phyloP scores from a whole-genome alignment of 2,888 invertebrate genomes.

The Ectemnius continuus region DNA sequence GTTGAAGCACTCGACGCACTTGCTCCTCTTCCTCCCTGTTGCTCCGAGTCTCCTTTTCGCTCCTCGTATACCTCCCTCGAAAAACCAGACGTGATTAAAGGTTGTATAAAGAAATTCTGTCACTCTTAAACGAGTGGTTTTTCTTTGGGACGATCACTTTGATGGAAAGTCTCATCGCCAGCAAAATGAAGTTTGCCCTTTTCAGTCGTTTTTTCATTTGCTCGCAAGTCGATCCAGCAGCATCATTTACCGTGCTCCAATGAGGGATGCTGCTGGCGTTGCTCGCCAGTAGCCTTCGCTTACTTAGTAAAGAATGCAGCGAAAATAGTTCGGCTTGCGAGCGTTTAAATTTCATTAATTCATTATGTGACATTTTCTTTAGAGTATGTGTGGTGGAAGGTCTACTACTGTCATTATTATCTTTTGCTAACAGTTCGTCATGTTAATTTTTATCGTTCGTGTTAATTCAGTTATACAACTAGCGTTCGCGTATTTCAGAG shows the following conservation, averaged over 20 bases:
- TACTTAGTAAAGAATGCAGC: background rate
- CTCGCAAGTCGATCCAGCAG: conserved; percentile 1
- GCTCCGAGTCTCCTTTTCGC: too few relatives aligned
- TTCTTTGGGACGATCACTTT: background rate
- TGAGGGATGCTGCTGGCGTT: background rate
- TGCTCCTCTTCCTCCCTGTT: too few relatives aligned
- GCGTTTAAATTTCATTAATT: conserved; percentile 38
- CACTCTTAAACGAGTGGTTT: background rate
- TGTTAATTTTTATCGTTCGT: conserved; percentile 38
- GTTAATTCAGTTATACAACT: conserved; percentile 44
- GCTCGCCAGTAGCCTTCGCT: background rate
- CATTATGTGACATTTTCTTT: conserved; percentile 30
- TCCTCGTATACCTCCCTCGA: too few relatives aligned
- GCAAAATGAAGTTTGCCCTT: background rate
- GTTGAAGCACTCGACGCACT: too few relatives aligned
- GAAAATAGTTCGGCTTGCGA: background rate
- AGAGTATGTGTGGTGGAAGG: conserved; percentile 13
- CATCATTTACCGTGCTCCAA: conserved; percentile 5
- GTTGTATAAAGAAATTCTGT: too few relatives aligned
- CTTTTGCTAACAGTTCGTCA: conserved; percentile 23
- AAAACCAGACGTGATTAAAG: too few relatives aligned
- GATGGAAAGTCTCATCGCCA: background rate
- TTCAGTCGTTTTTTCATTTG: background rate
- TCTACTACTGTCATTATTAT: conserved; percentile 13
- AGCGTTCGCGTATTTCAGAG: conserved; percentile 32